Conservation (phyloP, 2,797 vertebrate species). For the Staurois parvus region DNA sequence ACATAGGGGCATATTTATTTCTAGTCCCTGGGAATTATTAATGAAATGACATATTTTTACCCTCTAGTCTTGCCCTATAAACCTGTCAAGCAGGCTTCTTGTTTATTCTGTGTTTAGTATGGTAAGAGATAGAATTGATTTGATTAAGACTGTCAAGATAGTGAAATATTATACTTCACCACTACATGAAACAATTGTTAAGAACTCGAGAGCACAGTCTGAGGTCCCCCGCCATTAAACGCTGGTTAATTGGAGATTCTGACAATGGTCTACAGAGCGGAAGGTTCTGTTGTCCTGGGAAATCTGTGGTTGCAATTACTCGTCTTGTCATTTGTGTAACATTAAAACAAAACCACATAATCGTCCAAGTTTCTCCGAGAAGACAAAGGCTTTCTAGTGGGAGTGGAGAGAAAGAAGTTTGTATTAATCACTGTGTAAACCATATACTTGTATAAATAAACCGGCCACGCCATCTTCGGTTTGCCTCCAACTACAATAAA, state of each 20-base stretch:
- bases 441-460: slow-evolving; percentile 35
- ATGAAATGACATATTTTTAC: no score
- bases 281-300: slow-evolving; percentile 11
- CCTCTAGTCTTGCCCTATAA: no score
- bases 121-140: not conserved
- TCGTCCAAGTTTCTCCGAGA: not conserved
- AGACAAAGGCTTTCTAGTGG: slow-evolving; percentile 14
- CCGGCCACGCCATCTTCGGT: slow-evolving; percentile 9
- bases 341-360: slow-evolving; percentile 32
- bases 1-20: no score
- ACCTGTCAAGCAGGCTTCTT: slow-evolving; percentile 59
- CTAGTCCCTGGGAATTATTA: no score
- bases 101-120: not conserved
- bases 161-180: no score
- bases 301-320: slow-evolving; percentile 30
- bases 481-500: slow-evolving; percentile 21
- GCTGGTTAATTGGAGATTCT: not conserved
- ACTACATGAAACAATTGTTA: no score
- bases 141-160: no score
- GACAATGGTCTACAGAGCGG: not conserved
- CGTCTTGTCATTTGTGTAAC: slow-evolving; percentile 6
- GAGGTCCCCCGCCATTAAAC: no score
- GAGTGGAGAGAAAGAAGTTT: not conserved
- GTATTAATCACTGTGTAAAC: slow-evolving; percentile 13
- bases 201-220: no score